Conservation (phyloP, 1,140 invertebrate genomes). For the Philaenus spumarius region DNA sequence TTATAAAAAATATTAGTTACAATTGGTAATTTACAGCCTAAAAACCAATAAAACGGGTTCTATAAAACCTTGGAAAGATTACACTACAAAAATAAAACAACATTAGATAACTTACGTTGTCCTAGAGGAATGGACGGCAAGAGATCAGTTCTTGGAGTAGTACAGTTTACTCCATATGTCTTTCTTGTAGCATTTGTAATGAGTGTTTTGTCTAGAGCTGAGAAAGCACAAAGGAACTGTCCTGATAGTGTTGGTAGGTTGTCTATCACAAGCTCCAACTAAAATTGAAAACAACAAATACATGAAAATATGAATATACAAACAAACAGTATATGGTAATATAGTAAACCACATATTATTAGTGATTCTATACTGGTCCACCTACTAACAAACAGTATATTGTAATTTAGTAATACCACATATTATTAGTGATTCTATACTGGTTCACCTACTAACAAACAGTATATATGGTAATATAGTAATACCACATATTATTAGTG, state of each 20-base stretch:
- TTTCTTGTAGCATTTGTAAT: conserved; percentile 87
- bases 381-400: conserved; percentile 7
- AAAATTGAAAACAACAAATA: conserved; percentile 35
- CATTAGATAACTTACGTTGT: conserved; percentile 57
- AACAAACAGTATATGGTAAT: background rate
- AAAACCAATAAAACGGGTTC: no score
- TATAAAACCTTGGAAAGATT: no score
- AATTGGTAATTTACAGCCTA: no score
- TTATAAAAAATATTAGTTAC: no score
- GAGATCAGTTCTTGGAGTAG: conserved; percentile 86
- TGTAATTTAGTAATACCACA: no score
- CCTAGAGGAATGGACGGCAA: conserved; percentile 83
- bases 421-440: no score
- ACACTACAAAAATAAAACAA: no score
- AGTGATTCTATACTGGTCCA: no score
- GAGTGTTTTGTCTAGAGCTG: conserved; percentile 81
- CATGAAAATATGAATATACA: background rate
- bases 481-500: no score
- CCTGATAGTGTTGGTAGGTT: conserved; percentile 85
- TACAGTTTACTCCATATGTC: conserved; percentile 81
- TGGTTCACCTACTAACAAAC: no score
- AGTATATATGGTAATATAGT: no score
- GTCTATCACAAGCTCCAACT: conserved; percentile 83
- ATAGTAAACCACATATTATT: no score
- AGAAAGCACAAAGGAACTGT: conserved; percentile 89